phyloP scores from a whole-genome alignment of 2,888 invertebrate species.

The Torymus auratus region DNA sequence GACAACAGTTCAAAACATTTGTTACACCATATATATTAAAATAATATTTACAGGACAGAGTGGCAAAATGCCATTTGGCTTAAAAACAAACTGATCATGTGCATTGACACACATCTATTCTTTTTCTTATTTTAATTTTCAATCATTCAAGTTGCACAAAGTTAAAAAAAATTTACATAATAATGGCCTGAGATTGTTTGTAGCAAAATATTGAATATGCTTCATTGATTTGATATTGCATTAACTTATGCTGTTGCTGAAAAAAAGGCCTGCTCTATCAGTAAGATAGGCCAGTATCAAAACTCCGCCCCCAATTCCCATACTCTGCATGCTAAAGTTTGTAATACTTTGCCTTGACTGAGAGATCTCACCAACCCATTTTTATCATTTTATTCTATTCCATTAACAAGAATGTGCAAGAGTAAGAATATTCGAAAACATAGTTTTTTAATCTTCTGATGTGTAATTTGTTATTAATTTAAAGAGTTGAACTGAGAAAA shows the following conservation, averaged over 20 bases:
- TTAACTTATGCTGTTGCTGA: constrained; percentile 29
- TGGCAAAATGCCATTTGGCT: constrained; percentile 70
- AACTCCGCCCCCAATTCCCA: constrained; percentile 74
- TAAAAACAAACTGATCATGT: constrained; percentile 60
- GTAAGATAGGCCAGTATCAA: constrained; percentile 68
- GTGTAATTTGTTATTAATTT: not conserved
- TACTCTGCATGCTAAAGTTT: constrained; percentile 59
- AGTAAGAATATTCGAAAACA: not conserved
- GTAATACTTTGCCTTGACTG: constrained; percentile 37
- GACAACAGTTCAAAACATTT: constrained; percentile 26
- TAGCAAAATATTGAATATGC: constrained; percentile 39
- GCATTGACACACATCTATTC: constrained; percentile 31
- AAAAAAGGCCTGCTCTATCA: constrained; percentile 55
- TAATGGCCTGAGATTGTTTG: constrained; percentile 33
- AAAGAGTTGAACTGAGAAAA: no score
- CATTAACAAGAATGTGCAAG: constrained; percentile 20
- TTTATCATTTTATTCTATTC: constrained; percentile 31
- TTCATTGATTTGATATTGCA: constrained; percentile 54
- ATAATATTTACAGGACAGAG: constrained; percentile 53
- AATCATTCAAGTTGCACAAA: constrained; percentile 3
- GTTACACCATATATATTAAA: constrained; percentile 29
- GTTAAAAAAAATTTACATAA: constrained; percentile 20
- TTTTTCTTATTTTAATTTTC: constrained; percentile 31
- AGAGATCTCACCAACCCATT: constrained; percentile 34
- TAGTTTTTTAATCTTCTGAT: not conserved